Evolutionary conservation across 2,888 invertebrate species (phyloP).

Genomic region (Lithophane leautieri): DNA sequence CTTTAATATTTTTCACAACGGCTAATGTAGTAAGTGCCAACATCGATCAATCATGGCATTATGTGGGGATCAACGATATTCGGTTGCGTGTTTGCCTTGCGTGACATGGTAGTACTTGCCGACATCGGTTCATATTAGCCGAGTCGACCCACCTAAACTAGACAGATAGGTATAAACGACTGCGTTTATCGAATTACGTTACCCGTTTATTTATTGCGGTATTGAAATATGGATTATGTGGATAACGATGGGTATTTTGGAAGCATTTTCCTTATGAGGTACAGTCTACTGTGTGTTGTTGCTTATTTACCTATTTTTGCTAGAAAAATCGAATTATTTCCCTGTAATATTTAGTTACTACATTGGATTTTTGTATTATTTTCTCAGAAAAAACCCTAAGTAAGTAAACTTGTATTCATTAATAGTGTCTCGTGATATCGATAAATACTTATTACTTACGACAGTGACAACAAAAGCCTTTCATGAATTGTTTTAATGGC

Average conservation of each 20-base stretch:
- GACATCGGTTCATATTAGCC: constrained; percentile 75
- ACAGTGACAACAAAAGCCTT: constrained; percentile 17
- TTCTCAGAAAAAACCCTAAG: neutral
- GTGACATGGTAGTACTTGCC: constrained; percentile 76
- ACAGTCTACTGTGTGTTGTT: neutral
- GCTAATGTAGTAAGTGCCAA: constrained; percentile 83
- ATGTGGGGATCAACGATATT: constrained; percentile 80
- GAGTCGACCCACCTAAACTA: constrained; percentile 65
- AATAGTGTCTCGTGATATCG: neutral
- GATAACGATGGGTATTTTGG: constrained; percentile 39
- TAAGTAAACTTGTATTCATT: constrained; percentile 11
- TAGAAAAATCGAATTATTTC: neutral
- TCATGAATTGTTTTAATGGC: constrained; percentile 12
- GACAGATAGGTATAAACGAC: constrained; percentile 60
- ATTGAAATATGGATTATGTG: constrained; percentile 55
- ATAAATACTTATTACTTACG: constrained; percentile 24
- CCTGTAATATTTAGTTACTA: constrained; percentile 3
- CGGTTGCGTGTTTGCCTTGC: constrained; percentile 81
- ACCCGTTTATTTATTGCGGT: constrained; percentile 58
- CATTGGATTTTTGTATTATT: neutral
- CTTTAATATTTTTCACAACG: constrained; percentile 73
- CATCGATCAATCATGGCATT: constrained; percentile 84
- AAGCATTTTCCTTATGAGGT: constrained; percentile 19
- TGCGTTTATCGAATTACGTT: constrained; percentile 64
- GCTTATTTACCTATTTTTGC: neutral